Percentiles rank a stretch among this genome's conserved stretches.
Evolutionary conservation across 2,888 invertebrate genomes (phyloP).

Genomic region (Cheilosia urbana): DNA sequence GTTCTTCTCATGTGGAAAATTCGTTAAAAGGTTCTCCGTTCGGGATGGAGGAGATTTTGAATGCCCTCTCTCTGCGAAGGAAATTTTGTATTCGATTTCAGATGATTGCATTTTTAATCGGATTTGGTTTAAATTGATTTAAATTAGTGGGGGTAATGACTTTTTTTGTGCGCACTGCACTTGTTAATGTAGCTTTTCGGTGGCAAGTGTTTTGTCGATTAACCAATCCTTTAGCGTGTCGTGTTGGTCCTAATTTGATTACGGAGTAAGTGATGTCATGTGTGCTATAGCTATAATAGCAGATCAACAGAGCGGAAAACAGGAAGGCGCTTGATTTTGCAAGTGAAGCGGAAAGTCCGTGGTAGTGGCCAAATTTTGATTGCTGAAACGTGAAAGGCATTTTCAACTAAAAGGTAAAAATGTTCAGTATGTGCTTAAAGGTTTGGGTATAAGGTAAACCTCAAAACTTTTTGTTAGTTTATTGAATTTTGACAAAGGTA

Average conservation of each 20-base stretch:
- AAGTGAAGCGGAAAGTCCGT: no score
- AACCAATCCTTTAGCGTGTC: conserved; percentile 12
- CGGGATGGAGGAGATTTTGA: conserved; percentile 22
- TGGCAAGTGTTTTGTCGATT: conserved; percentile 25
- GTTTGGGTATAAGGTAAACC: no score
- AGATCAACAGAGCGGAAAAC: conserved; percentile 24
- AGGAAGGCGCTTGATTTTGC: background rate
- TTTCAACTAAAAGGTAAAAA: no score
- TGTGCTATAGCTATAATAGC: conserved; percentile 26
- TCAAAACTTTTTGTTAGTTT: no score
- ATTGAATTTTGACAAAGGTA: no score
- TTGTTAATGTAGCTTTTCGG: conserved; percentile 25
- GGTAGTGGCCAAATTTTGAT: no score
- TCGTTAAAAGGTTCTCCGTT: conserved; percentile 68
- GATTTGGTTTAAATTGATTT: conserved; percentile 74
- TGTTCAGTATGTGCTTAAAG: no score
- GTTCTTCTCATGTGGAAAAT: conserved; percentile 71
- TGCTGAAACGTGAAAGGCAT: no score
- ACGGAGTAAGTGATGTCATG: no score
- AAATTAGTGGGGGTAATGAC: conserved; percentile 71
- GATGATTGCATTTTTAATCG: conserved; percentile 75
- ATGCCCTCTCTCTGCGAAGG: conserved; percentile 19
- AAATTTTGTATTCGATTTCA: conserved; percentile 69
- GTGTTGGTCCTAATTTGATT: conserved; percentile 1
- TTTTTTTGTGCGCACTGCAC: conserved; percentile 23